Evolutionary conservation across 2,888 invertebrate genomes (phyloP), one percentile per base, ranked within the genome.

Genomic region (Terebella lapidaria): DNA sequence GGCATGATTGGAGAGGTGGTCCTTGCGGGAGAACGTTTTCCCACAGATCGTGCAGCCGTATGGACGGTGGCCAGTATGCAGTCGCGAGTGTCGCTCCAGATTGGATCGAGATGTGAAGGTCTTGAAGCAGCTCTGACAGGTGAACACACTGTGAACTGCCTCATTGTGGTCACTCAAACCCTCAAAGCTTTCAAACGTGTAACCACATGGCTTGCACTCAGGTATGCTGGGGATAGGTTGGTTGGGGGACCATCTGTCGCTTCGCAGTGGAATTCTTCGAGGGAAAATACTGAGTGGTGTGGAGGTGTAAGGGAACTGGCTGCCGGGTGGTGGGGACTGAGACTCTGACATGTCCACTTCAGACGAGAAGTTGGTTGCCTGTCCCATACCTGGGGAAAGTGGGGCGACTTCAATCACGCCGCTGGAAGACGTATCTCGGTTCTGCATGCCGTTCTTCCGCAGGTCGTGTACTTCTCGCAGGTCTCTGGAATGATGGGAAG

Each of bases 81-180:
- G 63, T 1, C 68, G 57, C 4, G 67, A 65, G 58, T 68, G 68
- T 3, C 68, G 64, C 42, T 68, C 68, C 22, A 68, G 59, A 55
- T 68, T 68, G 5, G 67, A 67, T 4, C 67, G 60, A 2, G 66
- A 67, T 18, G 67, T 68, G 62, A 68, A 68, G 3, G 68, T 67
- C 49, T 65, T 65, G 58, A 67, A 60, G 55, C 68, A 68, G 27
- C 55, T 35, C 47, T 54, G 56, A 45, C 68, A 68, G 1, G 68
- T 65, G 56, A 63, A 67, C 24, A 67, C 64, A 26, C 59, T 61
- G 47, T 67, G 67, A 2, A 62, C 62, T 3, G 64, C 58, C 27
- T 67, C 67, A 29, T 67, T 67, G 51, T 67, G 67, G 18, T 63
- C 67, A 24, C 57, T 59, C 47, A 67, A 54, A 2, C 59, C 24